Evolutionary conservation across 2,888 invertebrate species (phyloP), one percentile per base, ranked within the genome.

Genomic region (Tribolium freemani): DNA sequence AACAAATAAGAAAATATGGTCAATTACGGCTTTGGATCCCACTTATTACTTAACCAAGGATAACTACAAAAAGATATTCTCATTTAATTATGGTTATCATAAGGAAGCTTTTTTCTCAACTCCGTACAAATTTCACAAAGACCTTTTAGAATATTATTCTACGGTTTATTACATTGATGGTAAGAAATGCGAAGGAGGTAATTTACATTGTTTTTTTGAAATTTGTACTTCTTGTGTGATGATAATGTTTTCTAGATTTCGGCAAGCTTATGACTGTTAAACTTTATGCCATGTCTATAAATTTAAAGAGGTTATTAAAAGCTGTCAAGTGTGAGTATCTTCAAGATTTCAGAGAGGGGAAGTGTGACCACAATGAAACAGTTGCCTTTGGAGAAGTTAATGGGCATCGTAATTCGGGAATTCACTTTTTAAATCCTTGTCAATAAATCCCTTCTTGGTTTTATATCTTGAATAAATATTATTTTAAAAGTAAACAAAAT

Each of bases 361-460:
- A 58, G n/a, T 78, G 76, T 48, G 58, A 67, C 4, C 51, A 46
- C n/a, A 71, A 71, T 30, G 72, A 71, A 9, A 13, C 44, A 9
- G 67, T 78, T 8, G 56, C 73, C 8, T 79, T 79, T 66, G 78
- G 79, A 1, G 78, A 79, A n/a, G n/a, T n/a, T n/a, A n/a, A n/a
- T n/a, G n/a, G n/a, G n/a, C n/a, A n/a, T n/a, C n/a, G n/a, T n/a
- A n/a, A n/a, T n/a, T n/a, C n/a, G n/a, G n/a, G n/a, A n/a, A n/a
- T n/a, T n/a, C n/a, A n/a, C n/a, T n/a, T 13, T 10, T 78, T 11
- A 73, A n/a, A 69, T 44, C 50, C 53, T 13, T 48, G 57, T 38
- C n/a, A 38, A 38, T 21, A 38, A 30, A 11, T 8, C 11, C 6
- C 11, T 38, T 50, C 45, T 30, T 11, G 2, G 53, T 16, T 21